phyloP scores from a whole-genome alignment of 2,888 invertebrate genomes.

The Argyra leucocephala region DNA sequence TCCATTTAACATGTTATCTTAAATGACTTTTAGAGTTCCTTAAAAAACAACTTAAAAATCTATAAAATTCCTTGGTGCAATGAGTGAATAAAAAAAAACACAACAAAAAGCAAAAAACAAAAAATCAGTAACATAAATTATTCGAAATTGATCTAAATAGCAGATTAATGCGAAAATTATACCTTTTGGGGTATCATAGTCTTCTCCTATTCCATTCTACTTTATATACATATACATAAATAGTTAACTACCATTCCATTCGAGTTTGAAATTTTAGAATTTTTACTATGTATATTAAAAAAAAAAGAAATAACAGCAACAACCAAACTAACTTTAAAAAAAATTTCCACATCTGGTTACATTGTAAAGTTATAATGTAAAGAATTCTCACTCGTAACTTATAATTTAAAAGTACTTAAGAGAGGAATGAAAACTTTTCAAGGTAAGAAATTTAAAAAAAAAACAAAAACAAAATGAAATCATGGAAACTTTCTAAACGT shows the following conservation, averaged over 20 bases:
- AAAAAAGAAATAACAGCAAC: neutral
- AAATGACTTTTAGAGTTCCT: too few relatives aligned
- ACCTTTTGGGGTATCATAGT: neutral
- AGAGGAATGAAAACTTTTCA: neutral
- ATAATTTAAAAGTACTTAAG: neutral
- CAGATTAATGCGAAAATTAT: neutral
- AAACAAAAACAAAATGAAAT: neutral
- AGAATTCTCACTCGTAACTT: neutral
- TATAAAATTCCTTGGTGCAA: neutral
- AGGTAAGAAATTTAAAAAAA: neutral
- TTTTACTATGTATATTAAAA: neutral
- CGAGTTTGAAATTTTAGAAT: neutral
- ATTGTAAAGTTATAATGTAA: neutral
- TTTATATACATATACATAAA: too few relatives aligned
- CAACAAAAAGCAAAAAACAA: too few relatives aligned
- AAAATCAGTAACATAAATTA: neutral
- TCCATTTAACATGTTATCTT: too few relatives aligned
- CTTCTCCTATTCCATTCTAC: too few relatives aligned
- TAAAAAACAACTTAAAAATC: too few relatives aligned
- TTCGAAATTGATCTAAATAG: neutral
- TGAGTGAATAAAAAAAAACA: neutral
- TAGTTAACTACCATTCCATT: neutral
- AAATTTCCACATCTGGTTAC: neutral
- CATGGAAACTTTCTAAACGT: too few relatives aligned
- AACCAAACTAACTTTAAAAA: neutral